Evolutionary conservation across 2,888 invertebrate genomes (phyloP).

Genomic region (Hydroisotoma schaefferi): DNA sequence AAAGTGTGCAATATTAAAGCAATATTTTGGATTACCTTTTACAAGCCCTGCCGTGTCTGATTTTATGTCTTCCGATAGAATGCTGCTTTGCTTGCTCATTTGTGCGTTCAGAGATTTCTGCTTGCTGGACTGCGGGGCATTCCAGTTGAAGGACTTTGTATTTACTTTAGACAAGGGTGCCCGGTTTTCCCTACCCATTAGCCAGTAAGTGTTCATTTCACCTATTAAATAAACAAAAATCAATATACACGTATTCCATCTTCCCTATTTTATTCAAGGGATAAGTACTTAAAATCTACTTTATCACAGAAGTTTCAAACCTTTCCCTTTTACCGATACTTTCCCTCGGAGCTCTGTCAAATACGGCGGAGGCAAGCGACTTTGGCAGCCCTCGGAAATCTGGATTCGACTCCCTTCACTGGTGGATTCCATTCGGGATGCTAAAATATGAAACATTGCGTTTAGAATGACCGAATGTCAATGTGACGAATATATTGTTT

Average conservation of each 20-base stretch:
- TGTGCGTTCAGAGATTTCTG: constrained; percentile 5
- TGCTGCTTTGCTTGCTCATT: constrained; percentile 1
- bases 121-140: constrained; percentile 11
- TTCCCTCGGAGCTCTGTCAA: constrained; percentile 36
- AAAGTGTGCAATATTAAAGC: neutral
- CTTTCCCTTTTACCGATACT: constrained; percentile 76
- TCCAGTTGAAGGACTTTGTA: constrained; percentile 27
- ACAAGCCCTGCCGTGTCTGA: neutral
- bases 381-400: constrained; percentile 82
- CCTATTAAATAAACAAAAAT: too few species aligned
- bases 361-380: constrained; percentile 69
- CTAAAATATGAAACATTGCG: constrained; percentile 51
- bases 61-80: neutral
- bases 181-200: constrained; percentile 68
- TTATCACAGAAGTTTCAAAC: too few species aligned
- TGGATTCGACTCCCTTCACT: constrained; percentile 92
- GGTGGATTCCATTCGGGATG: constrained; percentile 88
- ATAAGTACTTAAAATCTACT: too few species aligned
- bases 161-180: constrained; percentile 53
- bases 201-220: constrained; percentile 86
- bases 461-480: neutral
- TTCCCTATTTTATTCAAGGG: too few species aligned
- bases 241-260: neutral
- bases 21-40: constrained; percentile 13
- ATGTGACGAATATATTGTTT: neutral